Evolutionary conservation across 2,113 vertebrate species (phyloP).

Genomic region (Esox niger): DNA sequence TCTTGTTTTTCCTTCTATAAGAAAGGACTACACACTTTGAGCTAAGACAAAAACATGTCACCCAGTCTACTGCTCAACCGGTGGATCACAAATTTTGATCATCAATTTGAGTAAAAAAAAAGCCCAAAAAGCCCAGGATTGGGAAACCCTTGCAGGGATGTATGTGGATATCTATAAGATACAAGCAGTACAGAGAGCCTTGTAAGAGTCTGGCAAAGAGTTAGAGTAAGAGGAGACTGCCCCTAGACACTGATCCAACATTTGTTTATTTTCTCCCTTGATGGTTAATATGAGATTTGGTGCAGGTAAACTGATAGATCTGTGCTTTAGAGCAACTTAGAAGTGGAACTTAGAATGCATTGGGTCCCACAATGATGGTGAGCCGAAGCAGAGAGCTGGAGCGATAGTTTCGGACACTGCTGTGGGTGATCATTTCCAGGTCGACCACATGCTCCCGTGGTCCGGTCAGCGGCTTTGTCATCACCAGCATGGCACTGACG

Average conservation of each 20-base stretch:
- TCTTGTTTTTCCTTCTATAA: neutral
- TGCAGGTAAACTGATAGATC: neutral
- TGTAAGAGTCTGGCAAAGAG: too few relatives aligned
- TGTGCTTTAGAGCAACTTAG: neutral
- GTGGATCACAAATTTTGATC: neutral
- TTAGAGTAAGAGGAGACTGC: too few relatives aligned
- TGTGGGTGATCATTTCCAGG: constrained; percentile 97
- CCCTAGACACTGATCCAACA: too few relatives aligned
- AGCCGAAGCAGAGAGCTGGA: constrained; percentile 91
- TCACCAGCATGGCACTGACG: constrained; percentile 90
- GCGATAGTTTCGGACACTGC: constrained; percentile 85
- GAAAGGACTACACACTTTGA: neutral
- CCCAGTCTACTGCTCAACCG: too few relatives aligned
- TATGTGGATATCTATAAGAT: constrained; percentile 5
- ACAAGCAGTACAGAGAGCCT: neutral
- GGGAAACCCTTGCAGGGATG: neutral
- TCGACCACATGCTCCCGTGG: constrained; percentile 91
- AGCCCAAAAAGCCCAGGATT: neutral
- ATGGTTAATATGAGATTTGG: neutral
- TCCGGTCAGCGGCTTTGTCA: constrained; percentile 89
- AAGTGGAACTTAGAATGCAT: constrained; percentile 73
- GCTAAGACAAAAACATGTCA: neutral
- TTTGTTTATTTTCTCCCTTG: neutral
- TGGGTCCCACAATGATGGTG: constrained; percentile 94
- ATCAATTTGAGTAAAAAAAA: neutral